A percentile compares a stretch with the other conserved stretches of the same genome.
These are phyloP conservation scores for Columba livia DNA, from an alignment of 2,113 vertebrate species.

Conservation along the genomic window DNA sequence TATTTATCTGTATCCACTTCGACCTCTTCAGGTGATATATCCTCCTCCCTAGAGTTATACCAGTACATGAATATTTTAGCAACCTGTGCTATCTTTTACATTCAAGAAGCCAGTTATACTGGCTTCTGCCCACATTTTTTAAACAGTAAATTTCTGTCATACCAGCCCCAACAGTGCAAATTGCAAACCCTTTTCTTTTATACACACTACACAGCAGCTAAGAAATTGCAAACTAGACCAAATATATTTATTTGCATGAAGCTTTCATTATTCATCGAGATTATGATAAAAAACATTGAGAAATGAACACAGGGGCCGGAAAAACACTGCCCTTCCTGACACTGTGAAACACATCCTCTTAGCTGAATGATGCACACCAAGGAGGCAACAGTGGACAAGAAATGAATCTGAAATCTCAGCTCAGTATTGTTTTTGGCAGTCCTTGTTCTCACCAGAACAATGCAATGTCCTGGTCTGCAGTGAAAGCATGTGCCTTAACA, in stretches of 20 bases:
- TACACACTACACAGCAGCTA: background rate
- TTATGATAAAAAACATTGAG: background rate
- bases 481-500: background rate
- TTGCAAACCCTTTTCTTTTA: background rate
- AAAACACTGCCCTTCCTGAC: constrained; percentile 30
- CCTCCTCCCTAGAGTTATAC: background rate
- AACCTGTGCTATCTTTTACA: background rate
- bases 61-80: constrained; percentile 42
- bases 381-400: background rate
- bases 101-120: background rate
- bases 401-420: constrained; percentile 4
- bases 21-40: background rate
- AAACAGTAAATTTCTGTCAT: background rate
- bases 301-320: background rate
- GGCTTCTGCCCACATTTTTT: background rate
- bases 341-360: constrained; percentile 38
- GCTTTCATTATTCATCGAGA: background rate
- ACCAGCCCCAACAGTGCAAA: background rate
- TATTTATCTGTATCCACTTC: background rate
- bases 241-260: background rate
- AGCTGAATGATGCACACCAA: background rate
- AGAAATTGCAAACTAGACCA: background rate
- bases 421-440: constrained; percentile 15
- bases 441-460: background rate
- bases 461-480: constrained; percentile 31